Evolutionary conservation across 2,113 vertebrate genomes (phyloP).

Genomic region (Aythya baeri): DNA sequence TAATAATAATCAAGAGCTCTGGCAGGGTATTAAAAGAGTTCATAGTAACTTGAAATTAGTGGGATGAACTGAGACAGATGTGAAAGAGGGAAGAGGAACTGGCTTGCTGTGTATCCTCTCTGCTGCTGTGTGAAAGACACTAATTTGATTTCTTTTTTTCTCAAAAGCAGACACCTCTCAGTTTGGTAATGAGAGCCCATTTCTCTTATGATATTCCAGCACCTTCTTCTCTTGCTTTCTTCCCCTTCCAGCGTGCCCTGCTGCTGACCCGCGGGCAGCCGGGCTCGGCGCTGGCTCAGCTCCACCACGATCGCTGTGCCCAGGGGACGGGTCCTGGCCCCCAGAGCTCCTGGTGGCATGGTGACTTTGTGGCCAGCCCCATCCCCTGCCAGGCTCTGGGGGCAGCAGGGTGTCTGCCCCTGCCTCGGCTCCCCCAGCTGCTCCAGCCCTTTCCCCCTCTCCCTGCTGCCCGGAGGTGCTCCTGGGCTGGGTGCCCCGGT

Average conservation of each 20-base stretch:
- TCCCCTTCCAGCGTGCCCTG: background rate
- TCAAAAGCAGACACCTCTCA: background rate
- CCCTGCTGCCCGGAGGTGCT: rapidly evolving
- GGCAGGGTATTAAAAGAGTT: conserved; percentile 55
- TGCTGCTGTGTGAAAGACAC: conserved; percentile 7
- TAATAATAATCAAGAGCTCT: background rate
- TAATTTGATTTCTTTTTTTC: background rate
- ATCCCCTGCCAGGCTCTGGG: background rate
- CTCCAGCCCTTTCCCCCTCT: too few species aligned
- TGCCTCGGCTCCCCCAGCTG: too few species aligned
- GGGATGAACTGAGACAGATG: conserved; percentile 48
- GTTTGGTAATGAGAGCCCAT: background rate
- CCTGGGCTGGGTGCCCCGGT: rapidly evolving
- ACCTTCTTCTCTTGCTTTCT: background rate
- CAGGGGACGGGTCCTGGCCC: background rate
- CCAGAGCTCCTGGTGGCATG: background rate
- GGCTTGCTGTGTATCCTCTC: background rate
- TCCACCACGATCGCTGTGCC: too few species aligned
- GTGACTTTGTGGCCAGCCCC: rapidly evolving
- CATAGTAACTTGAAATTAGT: conserved; percentile 41
- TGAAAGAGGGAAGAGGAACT: background rate
- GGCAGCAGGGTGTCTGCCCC: background rate
- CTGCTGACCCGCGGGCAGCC: background rate
- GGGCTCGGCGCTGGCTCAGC: background rate
- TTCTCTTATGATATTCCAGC: conserved; percentile 8